Evolutionary conservation across 2,797 vertebrate genomes (phyloP), one percentile per base, ranked within the genome.

Genomic region (Takifugu rubripes): DNA sequence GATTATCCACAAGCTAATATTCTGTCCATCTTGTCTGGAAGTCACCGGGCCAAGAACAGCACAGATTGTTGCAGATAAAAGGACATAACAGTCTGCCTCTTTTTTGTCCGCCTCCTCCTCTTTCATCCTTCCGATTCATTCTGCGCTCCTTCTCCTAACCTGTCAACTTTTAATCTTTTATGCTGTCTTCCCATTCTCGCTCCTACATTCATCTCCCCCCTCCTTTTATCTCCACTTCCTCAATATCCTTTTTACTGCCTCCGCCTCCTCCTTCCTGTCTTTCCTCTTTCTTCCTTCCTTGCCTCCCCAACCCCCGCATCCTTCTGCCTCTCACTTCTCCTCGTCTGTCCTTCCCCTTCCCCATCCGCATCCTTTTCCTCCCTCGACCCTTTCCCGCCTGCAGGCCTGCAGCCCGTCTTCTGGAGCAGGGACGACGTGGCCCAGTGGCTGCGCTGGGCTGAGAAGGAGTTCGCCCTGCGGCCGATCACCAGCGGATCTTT

Each of bases 371-470:
- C n/a, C 9, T 54, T 57, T 43, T 48, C 60, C 56, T 53, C 43
- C 48, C 5, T 51, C n/a, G 7, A 11, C n/a, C 44, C 14, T 45
- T 31, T n/a, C 25, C 6, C 10, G 5, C 49, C 66, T 62, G 8
- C 88, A 98, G 97, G 95, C 80, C 77, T 97, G 84, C 96, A 96
- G 88, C 97, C 97, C 0, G 54, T 94, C 31, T 95, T 94, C 71
- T 99, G 96, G 97, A 95, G 92, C 90, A 88, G 96, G 71, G 96
- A 98, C 1, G 97, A 98, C 42, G 96, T 99, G 84, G 88, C 86
- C 55, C 96, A 97, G 87, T 99, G 97, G 97, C 91, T 98, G 59
- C 92, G 92, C 27, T 99, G 96, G 96, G 94, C 97, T 0, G 97
- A 99, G 87, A 92, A 92, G 54, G 97, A 99, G 80, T 98, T 97